Evolutionary conservation across 1,140 invertebrate species (phyloP).

Genomic region (Hyposmocoma kahamanoa): DNA sequence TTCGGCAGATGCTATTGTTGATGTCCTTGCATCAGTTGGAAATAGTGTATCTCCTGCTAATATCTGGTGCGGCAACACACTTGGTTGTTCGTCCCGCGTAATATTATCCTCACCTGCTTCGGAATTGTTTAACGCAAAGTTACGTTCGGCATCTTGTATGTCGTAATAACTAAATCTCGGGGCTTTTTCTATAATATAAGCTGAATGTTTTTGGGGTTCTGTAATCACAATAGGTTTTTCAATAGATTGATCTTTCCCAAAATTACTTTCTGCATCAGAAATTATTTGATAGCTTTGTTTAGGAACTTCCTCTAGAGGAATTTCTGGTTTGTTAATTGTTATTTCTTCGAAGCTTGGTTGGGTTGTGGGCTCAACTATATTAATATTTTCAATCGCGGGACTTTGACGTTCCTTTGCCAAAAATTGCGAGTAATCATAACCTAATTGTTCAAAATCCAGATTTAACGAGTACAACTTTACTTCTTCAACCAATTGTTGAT

Average conservation of each 20-base stretch:
- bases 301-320: not conserved
- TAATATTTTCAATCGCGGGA: too few relatives aligned
- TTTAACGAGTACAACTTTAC: slow-evolving; percentile 50
- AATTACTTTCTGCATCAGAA: not conserved
- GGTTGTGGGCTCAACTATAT: too few relatives aligned
- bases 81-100: too few relatives aligned
- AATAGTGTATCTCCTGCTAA: too few relatives aligned
- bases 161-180: slow-evolving; percentile 16
- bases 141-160: slow-evolving; percentile 15
- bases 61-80: too few relatives aligned
- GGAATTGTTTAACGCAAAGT: too few relatives aligned
- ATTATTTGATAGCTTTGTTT: slow-evolving; percentile 4
- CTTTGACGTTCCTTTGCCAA: slow-evolving; percentile 19
- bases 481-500: slow-evolving; percentile 43
- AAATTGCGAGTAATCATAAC: slow-evolving; percentile 41
- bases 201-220: not conserved
- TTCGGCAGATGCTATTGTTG: too few relatives aligned
- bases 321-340: too few relatives aligned
- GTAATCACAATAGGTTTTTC: not conserved
- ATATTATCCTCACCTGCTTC: too few relatives aligned
- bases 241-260: slow-evolving; percentile 5
- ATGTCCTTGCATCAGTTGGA: too few relatives aligned
- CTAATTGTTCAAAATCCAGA: slow-evolving; percentile 38
- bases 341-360: too few relatives aligned
- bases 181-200: slow-evolving; percentile 11